Base-by-base conservation (phyloP, 2,113 vertebrate genomes). In the Platysteira castanea region DNA sequence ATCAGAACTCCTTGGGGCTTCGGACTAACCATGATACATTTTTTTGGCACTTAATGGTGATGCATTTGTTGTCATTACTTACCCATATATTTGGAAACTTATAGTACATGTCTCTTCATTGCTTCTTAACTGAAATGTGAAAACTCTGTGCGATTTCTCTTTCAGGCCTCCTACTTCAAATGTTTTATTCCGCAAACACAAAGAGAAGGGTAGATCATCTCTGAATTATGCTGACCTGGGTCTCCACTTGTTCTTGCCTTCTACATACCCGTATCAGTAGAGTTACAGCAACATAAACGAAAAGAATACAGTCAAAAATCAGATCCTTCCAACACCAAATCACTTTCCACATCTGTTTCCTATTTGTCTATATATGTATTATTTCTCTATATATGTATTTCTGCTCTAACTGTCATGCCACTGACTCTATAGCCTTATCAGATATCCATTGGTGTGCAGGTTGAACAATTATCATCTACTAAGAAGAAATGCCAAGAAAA, bases 351-450 rank as follows among this genome's bases (percentile, higher is more conserved):
- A 95, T 95, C 86, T 97, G 92, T 83, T 96, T 96, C 69, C 39
- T 93, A 91, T 96, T 95, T 95, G 35, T 93, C 3, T n/a, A n/a
- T n/a, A n/a, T n/a, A n/a, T n/a, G n/a, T n/a, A n/a, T n/a, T n/a
- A n/a, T n/a, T n/a, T n/a, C n/a, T n/a, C n/a, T n/a, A n/a, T n/a
- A n/a, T n/a, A n/a, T n/a, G n/a, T n/a, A n/a, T n/a, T n/a, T 91
- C 82, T 91, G 64, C 59, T 85, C 80, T 89, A 85, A 64, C 84
- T 95, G 91, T 93, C 84, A 83, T 89, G 54, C 75, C 84, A 88
- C 63, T 93, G 82, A 91, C 52, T 94, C 92, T 95, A 78, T 95
- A 68, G 80, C 63, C 78, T 95, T 95, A 96, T 95, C 94, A 87
- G 80, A 87, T 96, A 95, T 76, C 74, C 67, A 63, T 67, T 89